Evolutionary conservation across 2,113 vertebrate genomes (phyloP).

Genomic region (Myxocyprinus asiaticus): DNA sequence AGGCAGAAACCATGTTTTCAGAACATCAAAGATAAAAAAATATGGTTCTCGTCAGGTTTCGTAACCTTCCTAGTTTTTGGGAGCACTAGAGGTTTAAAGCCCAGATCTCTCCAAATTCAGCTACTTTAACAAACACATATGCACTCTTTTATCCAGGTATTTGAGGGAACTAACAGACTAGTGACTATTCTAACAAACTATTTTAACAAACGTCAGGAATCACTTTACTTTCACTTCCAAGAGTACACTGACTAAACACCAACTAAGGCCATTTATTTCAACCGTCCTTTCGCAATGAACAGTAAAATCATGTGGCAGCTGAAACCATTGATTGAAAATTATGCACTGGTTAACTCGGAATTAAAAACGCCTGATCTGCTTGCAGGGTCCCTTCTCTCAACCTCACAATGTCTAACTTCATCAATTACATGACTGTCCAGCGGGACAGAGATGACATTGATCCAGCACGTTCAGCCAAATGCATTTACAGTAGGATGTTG

Average conservation of each 20-base stretch:
- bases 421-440: neutral
- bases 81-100: constrained; percentile 5
- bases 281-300: neutral
- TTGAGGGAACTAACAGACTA: too few species aligned
- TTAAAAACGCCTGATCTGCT: constrained; percentile 37
- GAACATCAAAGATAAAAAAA: constrained; percentile 23
- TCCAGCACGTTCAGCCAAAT: neutral
- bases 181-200: too few species aligned
- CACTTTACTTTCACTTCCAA: neutral
- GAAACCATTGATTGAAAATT: constrained; percentile 7
- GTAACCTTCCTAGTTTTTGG: neutral
- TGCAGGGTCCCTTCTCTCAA: neutral
- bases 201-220: too few species aligned
- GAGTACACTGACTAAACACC: too few species aligned
- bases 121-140: neutral
- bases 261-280: too few species aligned
- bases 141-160: constrained; percentile 2
- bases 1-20: constrained; percentile 2
- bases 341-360: constrained; percentile 9
- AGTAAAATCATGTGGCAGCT: constrained; percentile 8
- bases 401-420: constrained; percentile 9
- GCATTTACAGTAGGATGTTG: neutral
- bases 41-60: neutral
- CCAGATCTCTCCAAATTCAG: constrained; percentile 1
- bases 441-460: constrained; percentile 1